Conservation (phyloP, 2,113 vertebrate species). For the Castor canadensis region DNA sequence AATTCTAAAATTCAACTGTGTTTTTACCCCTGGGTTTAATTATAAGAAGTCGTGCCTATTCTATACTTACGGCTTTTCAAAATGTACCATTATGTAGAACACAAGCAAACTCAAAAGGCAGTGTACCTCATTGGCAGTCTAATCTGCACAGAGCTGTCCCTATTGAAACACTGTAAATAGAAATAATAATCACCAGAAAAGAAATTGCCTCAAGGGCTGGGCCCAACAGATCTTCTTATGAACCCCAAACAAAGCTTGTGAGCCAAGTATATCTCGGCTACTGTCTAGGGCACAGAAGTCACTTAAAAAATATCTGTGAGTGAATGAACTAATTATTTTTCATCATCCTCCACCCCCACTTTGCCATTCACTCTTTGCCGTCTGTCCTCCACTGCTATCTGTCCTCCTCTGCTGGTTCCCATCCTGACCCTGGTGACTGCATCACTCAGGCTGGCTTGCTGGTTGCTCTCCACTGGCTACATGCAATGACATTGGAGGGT, state of each 20-base stretch:
- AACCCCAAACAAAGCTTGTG: not conserved
- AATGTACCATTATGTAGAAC: not conserved
- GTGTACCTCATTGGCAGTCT: not conserved
- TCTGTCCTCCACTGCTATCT: not conserved
- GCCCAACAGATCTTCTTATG: not conserved
- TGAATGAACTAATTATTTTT: not conserved
- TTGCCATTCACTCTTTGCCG: not conserved
- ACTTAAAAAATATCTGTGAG: not conserved
- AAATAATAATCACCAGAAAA: constrained; percentile 24
- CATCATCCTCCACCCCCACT: not conserved
- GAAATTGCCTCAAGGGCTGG: not conserved
- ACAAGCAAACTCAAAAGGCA: not conserved
- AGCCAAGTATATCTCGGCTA: not conserved
- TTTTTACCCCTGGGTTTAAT: constrained; percentile 47
- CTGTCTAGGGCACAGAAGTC: not conserved
- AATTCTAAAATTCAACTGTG: constrained; percentile 42
- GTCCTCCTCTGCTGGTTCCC: not conserved
- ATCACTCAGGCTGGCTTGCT: not conserved
- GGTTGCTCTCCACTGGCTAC: not conserved
- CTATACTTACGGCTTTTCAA: not conserved
- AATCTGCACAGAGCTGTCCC: not conserved
- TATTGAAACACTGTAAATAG: constrained; percentile 33
- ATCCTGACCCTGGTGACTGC: not conserved
- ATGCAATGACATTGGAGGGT: not conserved
- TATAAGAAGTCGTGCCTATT: not conserved